phyloP scores from a whole-genome alignment of 2,888 invertebrate genomes.

The Microctonus aethiopoides region DNA sequence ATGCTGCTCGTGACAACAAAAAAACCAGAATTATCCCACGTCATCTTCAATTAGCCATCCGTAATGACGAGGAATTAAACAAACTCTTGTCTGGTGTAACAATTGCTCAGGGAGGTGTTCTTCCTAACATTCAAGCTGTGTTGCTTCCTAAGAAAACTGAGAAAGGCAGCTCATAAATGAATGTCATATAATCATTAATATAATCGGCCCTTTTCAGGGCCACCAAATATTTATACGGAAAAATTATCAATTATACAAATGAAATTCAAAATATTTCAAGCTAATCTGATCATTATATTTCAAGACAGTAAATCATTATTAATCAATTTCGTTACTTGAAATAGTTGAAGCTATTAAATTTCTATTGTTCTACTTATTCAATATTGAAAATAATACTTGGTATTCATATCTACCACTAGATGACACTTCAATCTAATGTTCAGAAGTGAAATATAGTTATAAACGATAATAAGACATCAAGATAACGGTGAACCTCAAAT shows the following conservation, averaged over 20 bases:
- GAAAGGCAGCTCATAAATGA: conserved; percentile 44
- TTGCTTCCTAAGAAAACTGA: conserved; percentile 79
- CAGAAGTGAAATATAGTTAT: too few relatives aligned
- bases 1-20: conserved; percentile 77
- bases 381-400: neutral
- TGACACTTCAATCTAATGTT: neutral
- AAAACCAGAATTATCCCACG: conserved; percentile 77
- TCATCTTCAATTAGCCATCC: conserved; percentile 81
- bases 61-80: conserved; percentile 85
- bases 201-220: conserved; percentile 40
- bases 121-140: conserved; percentile 82
- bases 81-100: conserved; percentile 80
- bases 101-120: conserved; percentile 85
- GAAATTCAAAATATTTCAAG: too few relatives aligned
- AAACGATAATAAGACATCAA: too few relatives aligned
- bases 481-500: too few relatives aligned
- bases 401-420: conserved; percentile 72
- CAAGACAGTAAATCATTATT: too few relatives aligned
- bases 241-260: neutral
- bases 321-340: too few relatives aligned
- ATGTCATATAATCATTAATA: neutral
- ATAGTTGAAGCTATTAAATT: too few relatives aligned
- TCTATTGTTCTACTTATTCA: too few relatives aligned
- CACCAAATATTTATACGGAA: conserved; percentile 2
- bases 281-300: too few relatives aligned